These are phyloP conservation scores for Xenentodon cancila DNA, from an alignment of 2,797 vertebrate species.

Conservation along the genomic window DNA sequence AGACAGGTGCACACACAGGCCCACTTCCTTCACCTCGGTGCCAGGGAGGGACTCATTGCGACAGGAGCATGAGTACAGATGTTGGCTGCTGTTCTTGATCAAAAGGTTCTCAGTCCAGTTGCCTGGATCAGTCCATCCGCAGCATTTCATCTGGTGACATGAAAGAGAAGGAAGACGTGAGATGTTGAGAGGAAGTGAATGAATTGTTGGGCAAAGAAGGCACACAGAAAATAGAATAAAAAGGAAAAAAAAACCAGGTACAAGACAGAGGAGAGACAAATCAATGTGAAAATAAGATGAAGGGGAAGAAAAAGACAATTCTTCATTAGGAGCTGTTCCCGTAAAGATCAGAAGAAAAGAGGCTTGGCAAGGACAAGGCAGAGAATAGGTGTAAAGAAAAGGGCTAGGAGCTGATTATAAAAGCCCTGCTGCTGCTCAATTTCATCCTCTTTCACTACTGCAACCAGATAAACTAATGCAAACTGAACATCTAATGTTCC, in stretches of 20 bases:
- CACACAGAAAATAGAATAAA: neutral
- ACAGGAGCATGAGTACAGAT: constrained; percentile 88
- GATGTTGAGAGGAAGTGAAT: neutral
- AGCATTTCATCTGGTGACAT: constrained; percentile 85
- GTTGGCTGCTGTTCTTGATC: constrained; percentile 75
- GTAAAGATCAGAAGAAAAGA: constrained; percentile 24
- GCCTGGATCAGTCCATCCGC: constrained; percentile 86
- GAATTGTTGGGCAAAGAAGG: neutral
- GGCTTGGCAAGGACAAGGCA: constrained; percentile 29
- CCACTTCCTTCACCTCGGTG: constrained; percentile 10
- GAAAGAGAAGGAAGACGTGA: constrained; percentile 5
- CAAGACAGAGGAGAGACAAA: no score
- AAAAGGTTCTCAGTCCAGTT: constrained; percentile 87
- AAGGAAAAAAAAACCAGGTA: neutral
- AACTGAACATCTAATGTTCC: neutral
- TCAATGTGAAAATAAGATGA: neutral
- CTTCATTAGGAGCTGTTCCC: constrained; percentile 33
- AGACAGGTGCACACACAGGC: constrained; percentile 77
- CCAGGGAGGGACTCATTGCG: constrained; percentile 60
- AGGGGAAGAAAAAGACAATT: constrained; percentile 11
- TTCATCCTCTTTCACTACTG: no score
- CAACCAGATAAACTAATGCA: neutral
- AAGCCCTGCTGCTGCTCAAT: no score
- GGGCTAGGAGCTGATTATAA: constrained; percentile 10
- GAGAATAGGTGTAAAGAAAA: constrained; percentile 10